These are phyloP conservation scores for Cryptus armator DNA, from an alignment of 2,888 invertebrate genomes.

Conservation along the genomic window DNA sequence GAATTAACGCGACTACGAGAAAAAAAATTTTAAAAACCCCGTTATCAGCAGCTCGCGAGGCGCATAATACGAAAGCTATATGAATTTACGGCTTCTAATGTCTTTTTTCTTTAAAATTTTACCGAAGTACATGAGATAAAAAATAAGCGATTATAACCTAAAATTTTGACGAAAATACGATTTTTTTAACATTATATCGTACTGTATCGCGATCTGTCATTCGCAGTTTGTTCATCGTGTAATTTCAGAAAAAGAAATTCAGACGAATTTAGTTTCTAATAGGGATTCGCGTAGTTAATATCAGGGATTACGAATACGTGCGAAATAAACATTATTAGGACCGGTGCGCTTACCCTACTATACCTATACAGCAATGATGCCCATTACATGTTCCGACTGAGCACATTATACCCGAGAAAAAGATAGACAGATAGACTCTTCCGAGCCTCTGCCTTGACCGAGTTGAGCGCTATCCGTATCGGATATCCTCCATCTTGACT, in stretches of 20 bases:
- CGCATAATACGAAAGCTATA: neutral
- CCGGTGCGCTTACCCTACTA: slow-evolving; percentile 30
- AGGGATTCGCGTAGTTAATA: neutral
- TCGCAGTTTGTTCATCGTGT: neutral
- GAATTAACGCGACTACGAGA: neutral
- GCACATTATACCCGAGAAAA: slow-evolving; percentile 56
- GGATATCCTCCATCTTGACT: slow-evolving; percentile 83
- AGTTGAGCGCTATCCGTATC: slow-evolving; percentile 83
- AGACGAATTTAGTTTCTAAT: neutral
- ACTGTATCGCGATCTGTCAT: neutral
- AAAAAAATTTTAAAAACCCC: neutral
- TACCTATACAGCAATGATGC: neutral
- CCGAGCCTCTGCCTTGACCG: slow-evolving; percentile 80
- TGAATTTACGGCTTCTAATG: too few relatives aligned
- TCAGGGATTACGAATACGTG: neutral
- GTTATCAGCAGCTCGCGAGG: neutral
- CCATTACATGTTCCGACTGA: slow-evolving; percentile 50
- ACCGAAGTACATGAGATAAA: neutral
- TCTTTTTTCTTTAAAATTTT: neutral
- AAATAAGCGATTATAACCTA: neutral
- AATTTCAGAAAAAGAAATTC: neutral
- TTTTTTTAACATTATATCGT: neutral
- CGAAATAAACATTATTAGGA: neutral
- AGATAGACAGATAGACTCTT: slow-evolving; percentile 72
- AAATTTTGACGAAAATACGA: neutral